Evolutionary conservation across 2,888 invertebrate genomes (phyloP), one percentile per base, ranked within the genome.

Genomic region (Hoplodrina blanda): DNA sequence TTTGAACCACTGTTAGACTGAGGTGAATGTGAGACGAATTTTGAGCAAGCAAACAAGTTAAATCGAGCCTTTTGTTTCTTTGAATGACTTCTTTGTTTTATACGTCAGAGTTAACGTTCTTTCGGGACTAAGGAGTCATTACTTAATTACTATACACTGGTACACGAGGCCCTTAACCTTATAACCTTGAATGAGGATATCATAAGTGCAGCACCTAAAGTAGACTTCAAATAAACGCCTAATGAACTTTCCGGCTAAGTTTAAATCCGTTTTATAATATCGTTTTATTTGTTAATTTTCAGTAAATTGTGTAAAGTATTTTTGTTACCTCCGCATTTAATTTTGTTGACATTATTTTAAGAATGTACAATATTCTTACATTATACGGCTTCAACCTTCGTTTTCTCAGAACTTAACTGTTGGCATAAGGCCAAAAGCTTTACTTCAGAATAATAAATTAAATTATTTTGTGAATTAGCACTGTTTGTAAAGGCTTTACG

Each of bases 381-480:
- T 62, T 78, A 60, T 55, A 78, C 63, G 37, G 73, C 25, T 73
- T 60, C 41, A 78, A 61, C 73, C 65, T 79, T 78, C 65, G 60
- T 76, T 65, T 79, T 54, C 67, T 80, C 44, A 33, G 20, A 60
- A 62, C 62, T 80, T 74, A 67, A 80, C 68, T 74, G 76, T 76
- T 76, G 80, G 76, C 60, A 60, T 74, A 54, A 61, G 49, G 62
- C 75, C 75, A 75, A 60, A 60, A 53, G 19, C 46, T 60, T 76
- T 74, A 62, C 60, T 80, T 79, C 41, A 37, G 61, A 73, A 79
- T 68, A 68, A 63, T 75, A 63, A 77, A 52, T 79, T 78, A 50
- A 63, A 80, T 67, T 67, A 76, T 79, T 79, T 76, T 62, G 54
- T 74, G 60, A 76, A 76, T 78, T 67, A 66, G 62, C 74, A 68